Conservation (phyloP, 2,888 invertebrate genomes). For the Clunio marinus region DNA sequence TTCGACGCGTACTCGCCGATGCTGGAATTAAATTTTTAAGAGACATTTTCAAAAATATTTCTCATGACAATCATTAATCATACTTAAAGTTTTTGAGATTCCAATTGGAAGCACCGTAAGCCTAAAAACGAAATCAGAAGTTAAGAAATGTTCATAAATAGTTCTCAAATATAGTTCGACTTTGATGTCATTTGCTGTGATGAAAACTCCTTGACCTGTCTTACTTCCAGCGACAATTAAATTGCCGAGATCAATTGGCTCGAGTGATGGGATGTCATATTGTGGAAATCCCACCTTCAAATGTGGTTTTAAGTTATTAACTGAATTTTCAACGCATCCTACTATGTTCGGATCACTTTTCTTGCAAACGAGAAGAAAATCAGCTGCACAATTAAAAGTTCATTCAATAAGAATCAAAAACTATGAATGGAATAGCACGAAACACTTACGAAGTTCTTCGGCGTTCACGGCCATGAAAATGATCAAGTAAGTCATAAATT, state of each 20-base stretch:
- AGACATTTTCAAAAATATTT: background rate
- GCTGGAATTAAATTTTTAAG: conserved; percentile 43
- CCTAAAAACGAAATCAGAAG: too few relatives aligned
- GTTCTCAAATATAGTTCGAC: too few relatives aligned
- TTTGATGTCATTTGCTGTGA: conserved; percentile 39
- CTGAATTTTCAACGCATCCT: conserved; percentile 9
- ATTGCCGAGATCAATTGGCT: conserved; percentile 37
- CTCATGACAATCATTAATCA: background rate
- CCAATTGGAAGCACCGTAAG: conserved; percentile 38
- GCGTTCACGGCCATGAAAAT: background rate
- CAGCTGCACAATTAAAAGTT: conserved; percentile 9
- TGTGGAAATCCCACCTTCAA: conserved; percentile 13
- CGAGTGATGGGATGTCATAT: conserved; percentile 27
- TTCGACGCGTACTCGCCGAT: conserved; percentile 48
- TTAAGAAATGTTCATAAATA: too few relatives aligned
- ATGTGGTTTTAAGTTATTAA: conserved; percentile 12
- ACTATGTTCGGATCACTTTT: conserved; percentile 15
- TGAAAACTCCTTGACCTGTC: conserved; percentile 38
- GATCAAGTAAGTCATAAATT: background rate
- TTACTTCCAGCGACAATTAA: conserved; percentile 38
- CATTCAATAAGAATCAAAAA: background rate
- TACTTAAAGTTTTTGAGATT: conserved; percentile 34
- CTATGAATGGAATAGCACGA: background rate
- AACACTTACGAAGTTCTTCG: conserved; percentile 35
- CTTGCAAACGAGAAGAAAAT: conserved; percentile 28